These are phyloP conservation scores for Dynastes hyllus DNA, from an alignment of 2,888 invertebrate species.

Conservation along the genomic window DNA sequence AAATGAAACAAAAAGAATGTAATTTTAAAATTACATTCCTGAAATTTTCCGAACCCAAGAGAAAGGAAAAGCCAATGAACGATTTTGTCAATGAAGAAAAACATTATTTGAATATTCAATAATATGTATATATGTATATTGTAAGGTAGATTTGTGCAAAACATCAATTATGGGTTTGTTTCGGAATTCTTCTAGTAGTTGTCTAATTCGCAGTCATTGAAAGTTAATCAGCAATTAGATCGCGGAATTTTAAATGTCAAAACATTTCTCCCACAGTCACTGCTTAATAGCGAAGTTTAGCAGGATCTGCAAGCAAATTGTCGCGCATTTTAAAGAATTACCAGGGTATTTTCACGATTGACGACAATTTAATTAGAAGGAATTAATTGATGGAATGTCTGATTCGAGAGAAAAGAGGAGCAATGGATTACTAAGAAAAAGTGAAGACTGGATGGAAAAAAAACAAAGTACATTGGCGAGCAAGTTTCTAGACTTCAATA, in stretches of 20 bases:
- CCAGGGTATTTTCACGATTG: slow-evolving; percentile 18
- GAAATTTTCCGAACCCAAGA: too few relatives aligned
- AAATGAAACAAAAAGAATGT: too few relatives aligned
- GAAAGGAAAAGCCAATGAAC: too few relatives aligned
- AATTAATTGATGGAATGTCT: slow-evolving; percentile 2
- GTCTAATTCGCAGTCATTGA: background rate
- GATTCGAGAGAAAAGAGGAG: background rate
- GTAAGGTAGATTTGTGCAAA: too few relatives aligned
- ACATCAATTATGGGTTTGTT: too few relatives aligned
- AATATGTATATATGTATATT: too few relatives aligned
- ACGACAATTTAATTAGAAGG: slow-evolving; percentile 18
- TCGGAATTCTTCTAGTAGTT: too few relatives aligned
- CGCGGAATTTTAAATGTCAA: slow-evolving; percentile 28
- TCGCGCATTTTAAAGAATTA: slow-evolving; percentile 27
- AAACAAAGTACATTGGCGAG: too few relatives aligned
- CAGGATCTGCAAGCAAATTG: background rate
- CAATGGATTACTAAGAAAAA: background rate
- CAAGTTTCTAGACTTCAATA: too few relatives aligned
- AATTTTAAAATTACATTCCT: too few relatives aligned
- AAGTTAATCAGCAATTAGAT: slow-evolving; percentile 9
- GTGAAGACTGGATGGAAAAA: background rate
- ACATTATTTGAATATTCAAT: too few relatives aligned
- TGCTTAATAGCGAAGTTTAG: background rate
- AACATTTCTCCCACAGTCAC: slow-evolving; percentile 2
- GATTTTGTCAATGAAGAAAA: too few relatives aligned